Percentiles rank a stretch among this genome's conserved stretches.
Evolutionary conservation across 2,797 vertebrate genomes (phyloP).

Genomic region (Leptodactylus fallax): DNA sequence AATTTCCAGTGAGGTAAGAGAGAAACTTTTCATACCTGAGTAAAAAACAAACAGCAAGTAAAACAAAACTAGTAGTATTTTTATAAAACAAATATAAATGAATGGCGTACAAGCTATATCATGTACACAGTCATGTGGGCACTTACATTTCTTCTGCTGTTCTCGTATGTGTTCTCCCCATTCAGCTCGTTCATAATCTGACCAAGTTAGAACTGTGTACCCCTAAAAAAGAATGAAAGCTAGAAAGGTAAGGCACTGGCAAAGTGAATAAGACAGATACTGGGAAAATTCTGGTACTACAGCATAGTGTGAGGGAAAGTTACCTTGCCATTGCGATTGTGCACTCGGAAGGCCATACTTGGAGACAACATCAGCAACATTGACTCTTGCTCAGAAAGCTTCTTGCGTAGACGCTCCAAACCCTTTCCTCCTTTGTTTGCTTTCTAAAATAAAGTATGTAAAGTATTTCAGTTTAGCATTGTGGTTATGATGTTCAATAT

Average conservation of each 20-base stretch:
- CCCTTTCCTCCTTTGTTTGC: slow-evolving; percentile 89
- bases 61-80: background rate
- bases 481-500: background rate
- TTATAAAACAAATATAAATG: background rate
- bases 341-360: slow-evolving; percentile 91
- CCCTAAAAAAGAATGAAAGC: slow-evolving; percentile 74
- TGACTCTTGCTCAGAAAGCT: slow-evolving; percentile 91
- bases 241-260: background rate
- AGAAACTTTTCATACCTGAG: slow-evolving; percentile 93
- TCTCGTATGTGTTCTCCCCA: slow-evolving; percentile 93
- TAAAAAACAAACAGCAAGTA: background rate
- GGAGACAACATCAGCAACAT: slow-evolving; percentile 92
- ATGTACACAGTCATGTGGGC: background rate
- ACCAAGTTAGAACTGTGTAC: slow-evolving; percentile 92
- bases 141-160: slow-evolving; percentile 95
- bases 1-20: slow-evolving; percentile 91
- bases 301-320: slow-evolving; percentile 52
- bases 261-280: no score
- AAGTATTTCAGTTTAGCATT: background rate
- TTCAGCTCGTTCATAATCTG: slow-evolving; percentile 92
- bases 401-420: slow-evolving; percentile 91
- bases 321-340: slow-evolving; percentile 93
- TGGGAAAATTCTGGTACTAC: no score
- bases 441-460: slow-evolving; percentile 75
- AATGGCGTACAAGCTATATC: no score